phyloP scores from a whole-genome alignment of 2,888 invertebrate genomes.

The Sarcophaga carnaria region DNA sequence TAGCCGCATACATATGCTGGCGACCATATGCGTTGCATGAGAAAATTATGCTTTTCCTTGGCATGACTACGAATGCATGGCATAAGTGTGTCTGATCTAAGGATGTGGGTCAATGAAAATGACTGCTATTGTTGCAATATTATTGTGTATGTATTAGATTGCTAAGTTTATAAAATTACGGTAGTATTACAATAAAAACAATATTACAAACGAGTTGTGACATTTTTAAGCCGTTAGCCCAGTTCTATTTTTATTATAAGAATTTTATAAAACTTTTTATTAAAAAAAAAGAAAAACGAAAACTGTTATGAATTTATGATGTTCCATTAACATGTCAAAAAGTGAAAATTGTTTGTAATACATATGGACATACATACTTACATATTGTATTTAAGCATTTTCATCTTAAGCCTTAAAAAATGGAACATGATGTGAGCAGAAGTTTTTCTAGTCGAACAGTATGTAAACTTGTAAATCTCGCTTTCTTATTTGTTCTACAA shows the following conservation, averaged over 20 bases:
- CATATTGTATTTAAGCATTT: not conserved
- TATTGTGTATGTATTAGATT: too few relatives aligned
- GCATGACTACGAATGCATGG: not conserved
- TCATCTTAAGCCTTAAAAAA: not conserved
- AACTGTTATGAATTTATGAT: constrained; percentile 4
- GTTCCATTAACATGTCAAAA: constrained; percentile 33
- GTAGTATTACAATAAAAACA: not conserved
- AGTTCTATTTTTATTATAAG: constrained; percentile 19
- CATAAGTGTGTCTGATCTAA: constrained; percentile 22
- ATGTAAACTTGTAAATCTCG: not conserved
- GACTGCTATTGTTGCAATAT: constrained; percentile 36
- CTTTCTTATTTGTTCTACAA: not conserved
- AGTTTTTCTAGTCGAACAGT: not conserved
- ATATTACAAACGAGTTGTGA: not conserved
- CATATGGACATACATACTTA: not conserved
- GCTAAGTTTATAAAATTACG: not conserved
- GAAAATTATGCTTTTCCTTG: constrained; percentile 16
- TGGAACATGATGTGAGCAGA: not conserved
- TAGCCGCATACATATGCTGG: not conserved
- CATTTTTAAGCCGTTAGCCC: constrained; percentile 29
- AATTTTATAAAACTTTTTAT: not conserved
- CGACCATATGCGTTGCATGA: constrained; percentile 17
- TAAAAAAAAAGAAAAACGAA: not conserved
- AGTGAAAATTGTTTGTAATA: constrained; percentile 46
- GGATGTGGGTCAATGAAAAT: constrained; percentile 53